Base-by-base conservation (phyloP, 2,888 invertebrate species). In the Leptodirus hochenwartii region DNA sequence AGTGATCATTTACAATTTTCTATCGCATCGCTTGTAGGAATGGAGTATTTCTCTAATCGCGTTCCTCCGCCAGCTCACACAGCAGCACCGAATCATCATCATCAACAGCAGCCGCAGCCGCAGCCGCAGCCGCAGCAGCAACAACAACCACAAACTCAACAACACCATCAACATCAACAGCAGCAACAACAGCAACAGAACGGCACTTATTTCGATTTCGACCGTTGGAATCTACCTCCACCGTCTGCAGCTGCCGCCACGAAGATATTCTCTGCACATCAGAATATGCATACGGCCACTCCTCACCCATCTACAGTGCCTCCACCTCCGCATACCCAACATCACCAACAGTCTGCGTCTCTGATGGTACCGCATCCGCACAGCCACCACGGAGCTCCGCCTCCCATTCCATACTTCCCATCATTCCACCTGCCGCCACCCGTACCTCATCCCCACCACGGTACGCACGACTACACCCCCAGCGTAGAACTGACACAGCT, bases 171-270 rank as follows among this genome's bases (percentile, higher is more conserved):
- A 26, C 20, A 20, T 8, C 20, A 20, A 20, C 20, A 20, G 29
- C 43, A 43, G 34, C 46, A 44, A 22, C 40, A 33, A 25, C 47
- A 47, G 32, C 66, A 65, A 42, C 70, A 70, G 47, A 71, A 71
- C 49, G 69, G 70, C 37, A 70, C 69, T 30, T 81, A 78, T 47
- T 78, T 77, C 44, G 81, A 82, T 51, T 78, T 79, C 44, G 81
- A 76, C 44, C 61, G 79, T 41, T 82, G 81, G 81, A 80, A 78
- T 51, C 57, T 78, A 31, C 72, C 76, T 22, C 64, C 69, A 5
- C 67, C 73, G 11, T 61, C 69, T 15, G n/a, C n/a, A n/a, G n/a
- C n/a, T n/a, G n/a, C n/a, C n/a, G 15, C 35, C n/a, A 63, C 72
- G 15, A 76, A 75, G 59, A 71, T 75, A 54, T 75, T 74, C 47